Base-by-base conservation (phyloP, 2,888 invertebrate species). In the Caenorhabditis wallacei region DNA sequence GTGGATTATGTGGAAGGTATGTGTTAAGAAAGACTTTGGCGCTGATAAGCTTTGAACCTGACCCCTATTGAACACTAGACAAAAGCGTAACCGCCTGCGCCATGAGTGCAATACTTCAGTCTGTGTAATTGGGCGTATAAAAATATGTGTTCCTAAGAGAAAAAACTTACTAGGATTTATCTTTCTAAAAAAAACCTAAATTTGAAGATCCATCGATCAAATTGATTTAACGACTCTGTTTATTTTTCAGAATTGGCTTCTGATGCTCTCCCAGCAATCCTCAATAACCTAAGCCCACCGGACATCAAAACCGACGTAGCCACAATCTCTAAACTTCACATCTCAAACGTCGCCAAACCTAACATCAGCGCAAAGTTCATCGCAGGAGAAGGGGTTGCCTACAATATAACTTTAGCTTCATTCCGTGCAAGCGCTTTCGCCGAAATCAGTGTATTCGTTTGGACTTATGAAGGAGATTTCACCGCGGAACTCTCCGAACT, bases 281-380 rank as follows among this genome's bases (percentile, higher is more conserved):
- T 88, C 24, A 87, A 87, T 51, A 80, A 87, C 26, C 30, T 88
- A 22, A 85, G 76, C 37, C 85, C 86, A 10, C 84, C 88, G 16
- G 82, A 84, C 20, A 75, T 85, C 43, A 69, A 69, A 1, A 68
- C 74, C 10, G 71, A 74, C 35, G 43, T 82, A 10, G 87, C 83
- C 4, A 84, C 59, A 18, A 76, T 80, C 20, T 76, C 74, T 3
- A 72, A 82, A 48, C 57, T 84, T 5, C 80, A 80, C 59, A 82
- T 84, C 18, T 84, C 85, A 35, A 81, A 84, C 10, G 84, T 86
- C 1, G 71, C 85, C 3, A 82, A 71, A 59, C 90, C 90, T 7
- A 74, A 85, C 18, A 89, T 90, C 61, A 70, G 63, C 16, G 88
- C 89, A 2, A 85, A 84, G 13, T 90, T 90, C 48, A 71, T 89